Conservation (phyloP, 2,113 vertebrate genomes). For the Gnathonemus echidnorhynchus region DNA sequence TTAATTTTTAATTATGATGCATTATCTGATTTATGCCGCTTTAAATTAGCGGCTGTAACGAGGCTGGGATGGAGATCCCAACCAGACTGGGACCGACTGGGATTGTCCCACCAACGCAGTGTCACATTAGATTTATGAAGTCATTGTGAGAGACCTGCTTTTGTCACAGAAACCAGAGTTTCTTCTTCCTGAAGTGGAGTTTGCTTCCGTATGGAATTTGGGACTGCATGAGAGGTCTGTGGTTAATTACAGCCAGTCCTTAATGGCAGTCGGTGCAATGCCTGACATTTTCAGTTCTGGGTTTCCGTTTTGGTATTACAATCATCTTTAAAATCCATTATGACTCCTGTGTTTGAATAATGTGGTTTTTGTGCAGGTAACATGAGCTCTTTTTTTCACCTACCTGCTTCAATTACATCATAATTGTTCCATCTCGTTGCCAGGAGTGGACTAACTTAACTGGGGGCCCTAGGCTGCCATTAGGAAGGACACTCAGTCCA, state of each 20-base stretch:
- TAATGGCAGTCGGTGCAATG: background rate
- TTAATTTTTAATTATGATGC: background rate
- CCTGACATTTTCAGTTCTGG: background rate
- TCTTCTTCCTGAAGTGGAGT: background rate
- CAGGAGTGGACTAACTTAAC: background rate
- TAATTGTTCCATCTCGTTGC: background rate
- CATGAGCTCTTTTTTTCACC: background rate
- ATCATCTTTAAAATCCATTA: background rate
- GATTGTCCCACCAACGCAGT: conserved; percentile 13
- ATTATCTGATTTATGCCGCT: background rate
- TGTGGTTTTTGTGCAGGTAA: background rate
- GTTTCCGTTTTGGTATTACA: background rate
- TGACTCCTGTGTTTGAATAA: background rate
- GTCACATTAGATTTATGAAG: conserved; percentile 42
- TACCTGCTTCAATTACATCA: background rate
- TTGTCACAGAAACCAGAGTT: conserved; percentile 11
- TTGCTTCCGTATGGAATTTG: background rate
- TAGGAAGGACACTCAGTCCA: background rate
- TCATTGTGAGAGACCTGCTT: conserved; percentile 32
- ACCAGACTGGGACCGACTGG: background rate
- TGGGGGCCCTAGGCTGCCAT: background rate
- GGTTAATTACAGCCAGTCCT: background rate
- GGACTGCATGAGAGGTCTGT: background rate
- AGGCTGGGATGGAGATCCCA: background rate
- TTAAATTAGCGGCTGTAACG: background rate